Conservation (phyloP, 2,113 vertebrate species). For the Stegostoma tigrinum region DNA sequence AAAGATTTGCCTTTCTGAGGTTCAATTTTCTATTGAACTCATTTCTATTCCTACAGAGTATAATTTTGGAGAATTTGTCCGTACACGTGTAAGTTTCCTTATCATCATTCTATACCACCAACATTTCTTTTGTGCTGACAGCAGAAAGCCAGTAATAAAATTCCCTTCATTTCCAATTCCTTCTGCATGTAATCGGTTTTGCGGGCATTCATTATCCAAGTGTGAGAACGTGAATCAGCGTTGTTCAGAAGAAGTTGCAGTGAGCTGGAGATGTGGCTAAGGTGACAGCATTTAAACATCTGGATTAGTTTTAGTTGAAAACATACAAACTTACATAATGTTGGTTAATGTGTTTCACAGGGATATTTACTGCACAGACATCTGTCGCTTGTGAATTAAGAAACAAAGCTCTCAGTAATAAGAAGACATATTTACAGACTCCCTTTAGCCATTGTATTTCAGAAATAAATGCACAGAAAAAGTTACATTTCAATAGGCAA, state of each 20-base stretch:
- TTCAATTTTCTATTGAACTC: not conserved
- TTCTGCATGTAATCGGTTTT: not conserved
- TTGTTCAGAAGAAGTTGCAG: not conserved
- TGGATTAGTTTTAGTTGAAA: not conserved
- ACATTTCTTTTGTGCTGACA: not conserved
- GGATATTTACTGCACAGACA: not conserved
- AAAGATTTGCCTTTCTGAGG: constrained; percentile 6
- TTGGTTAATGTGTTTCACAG: not conserved
- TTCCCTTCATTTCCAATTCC: not conserved
- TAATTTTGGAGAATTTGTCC: not conserved
- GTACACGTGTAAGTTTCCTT: not conserved
- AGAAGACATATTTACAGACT: not conserved
- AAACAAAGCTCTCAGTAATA: not conserved
- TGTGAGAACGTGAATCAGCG: not conserved
- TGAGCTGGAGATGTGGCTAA: not conserved
- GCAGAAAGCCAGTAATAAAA: not conserved
- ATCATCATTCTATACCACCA: not conserved
- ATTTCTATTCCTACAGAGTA: not conserved
- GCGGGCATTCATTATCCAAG: not conserved
- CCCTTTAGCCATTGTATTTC: not conserved
- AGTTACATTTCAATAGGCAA: not conserved
- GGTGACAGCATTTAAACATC: not conserved
- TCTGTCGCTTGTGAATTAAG: not conserved
- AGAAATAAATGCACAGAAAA: not conserved
- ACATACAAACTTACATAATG: not conserved